A percentile compares a stretch with the other conserved stretches of the same genome.
Evolutionary conservation across 1,140 invertebrate genomes (phyloP).

Genomic region (Eupeodes corollae): DNA sequence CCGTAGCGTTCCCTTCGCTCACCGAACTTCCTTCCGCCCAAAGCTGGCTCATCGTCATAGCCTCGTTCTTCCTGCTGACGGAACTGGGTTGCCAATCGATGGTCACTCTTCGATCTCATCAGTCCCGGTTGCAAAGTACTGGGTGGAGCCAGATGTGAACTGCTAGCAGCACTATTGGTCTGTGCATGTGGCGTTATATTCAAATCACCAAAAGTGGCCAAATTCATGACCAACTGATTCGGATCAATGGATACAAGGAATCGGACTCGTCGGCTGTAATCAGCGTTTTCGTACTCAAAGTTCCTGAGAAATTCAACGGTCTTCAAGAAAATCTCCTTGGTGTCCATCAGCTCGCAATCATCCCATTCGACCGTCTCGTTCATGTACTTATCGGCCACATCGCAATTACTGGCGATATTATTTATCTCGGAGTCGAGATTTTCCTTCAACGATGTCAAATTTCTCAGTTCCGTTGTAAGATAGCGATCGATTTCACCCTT

Average conservation of each 20-base stretch:
- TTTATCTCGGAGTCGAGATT: slow-evolving; percentile 84
- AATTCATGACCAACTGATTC: slow-evolving; percentile 74
- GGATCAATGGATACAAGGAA: slow-evolving; percentile 81
- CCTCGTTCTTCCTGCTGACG: slow-evolving; percentile 68
- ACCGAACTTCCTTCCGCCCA: slow-evolving; percentile 61
- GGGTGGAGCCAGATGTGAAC: slow-evolving; percentile 47
- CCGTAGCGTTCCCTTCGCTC: slow-evolving; percentile 43
- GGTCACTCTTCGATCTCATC: slow-evolving; percentile 88
- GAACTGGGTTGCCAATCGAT: slow-evolving; percentile 79
- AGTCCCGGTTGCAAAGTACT: slow-evolving; percentile 53
- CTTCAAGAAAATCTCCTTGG: slow-evolving; percentile 88
- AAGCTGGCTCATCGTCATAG: slow-evolving; percentile 47
- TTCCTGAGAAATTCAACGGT: slow-evolving; percentile 88
- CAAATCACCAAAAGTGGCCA: slow-evolving; percentile 77
- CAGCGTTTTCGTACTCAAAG: slow-evolving; percentile 83
- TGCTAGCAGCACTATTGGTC: slow-evolving; percentile 34
- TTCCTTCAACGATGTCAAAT: slow-evolving; percentile 76
- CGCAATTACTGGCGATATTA: slow-evolving; percentile 90
- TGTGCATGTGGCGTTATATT: slow-evolving; percentile 54
- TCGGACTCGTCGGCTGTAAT: slow-evolving; percentile 73
- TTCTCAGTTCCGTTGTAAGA: slow-evolving; percentile 67
- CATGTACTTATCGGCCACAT: slow-evolving; percentile 90
- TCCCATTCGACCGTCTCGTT: slow-evolving; percentile 77
- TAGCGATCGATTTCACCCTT: slow-evolving; percentile 83
- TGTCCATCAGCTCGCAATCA: slow-evolving; percentile 79